A percentile compares a stretch with the other conserved stretches of the same genome.
These are phyloP conservation scores for Halocynthia aurantium DNA, from an alignment of 23 tunicate genomes.

Conservation along the genomic window DNA sequence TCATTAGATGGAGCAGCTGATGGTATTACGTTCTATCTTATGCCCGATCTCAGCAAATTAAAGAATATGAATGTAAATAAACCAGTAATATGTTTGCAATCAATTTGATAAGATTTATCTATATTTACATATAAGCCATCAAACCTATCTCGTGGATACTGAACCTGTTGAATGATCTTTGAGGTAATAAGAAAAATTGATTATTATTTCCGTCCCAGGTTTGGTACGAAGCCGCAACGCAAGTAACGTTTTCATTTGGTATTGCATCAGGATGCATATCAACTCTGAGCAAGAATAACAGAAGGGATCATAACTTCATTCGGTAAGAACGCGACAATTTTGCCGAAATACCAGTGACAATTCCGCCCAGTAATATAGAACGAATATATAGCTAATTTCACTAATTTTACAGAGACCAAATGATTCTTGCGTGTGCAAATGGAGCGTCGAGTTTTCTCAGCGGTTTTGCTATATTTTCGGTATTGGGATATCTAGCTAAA, in stretches of 20 bases:
- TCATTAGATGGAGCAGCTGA: no score
- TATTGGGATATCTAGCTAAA: neutral
- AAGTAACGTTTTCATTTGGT: conserved; percentile 6
- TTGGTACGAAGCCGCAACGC: conserved; percentile 14
- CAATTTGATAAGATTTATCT: no score
- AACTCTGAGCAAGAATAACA: conserved; percentile 6
- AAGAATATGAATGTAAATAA: no score
- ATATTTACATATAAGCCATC: no score
- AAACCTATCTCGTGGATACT: no score
- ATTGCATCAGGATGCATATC: neutral
- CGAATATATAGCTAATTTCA: neutral
- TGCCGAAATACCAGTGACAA: neutral
- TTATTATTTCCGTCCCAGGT: neutral
- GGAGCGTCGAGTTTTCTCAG: neutral
- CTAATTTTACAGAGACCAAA: neutral
- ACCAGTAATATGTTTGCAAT: no score
- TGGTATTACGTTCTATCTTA: no score
- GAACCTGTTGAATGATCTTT: no score
- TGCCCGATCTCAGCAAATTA: no score
- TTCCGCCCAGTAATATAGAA: neutral
- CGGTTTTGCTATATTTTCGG: neutral
- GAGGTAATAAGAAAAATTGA: no score
- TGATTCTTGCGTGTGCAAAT: neutral
- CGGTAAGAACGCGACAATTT: neutral
- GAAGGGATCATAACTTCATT: neutral